Evolutionary conservation across 2,113 vertebrate genomes (phyloP), one percentile per base, ranked within the genome.

Genomic region (Ciconia boyciana): DNA sequence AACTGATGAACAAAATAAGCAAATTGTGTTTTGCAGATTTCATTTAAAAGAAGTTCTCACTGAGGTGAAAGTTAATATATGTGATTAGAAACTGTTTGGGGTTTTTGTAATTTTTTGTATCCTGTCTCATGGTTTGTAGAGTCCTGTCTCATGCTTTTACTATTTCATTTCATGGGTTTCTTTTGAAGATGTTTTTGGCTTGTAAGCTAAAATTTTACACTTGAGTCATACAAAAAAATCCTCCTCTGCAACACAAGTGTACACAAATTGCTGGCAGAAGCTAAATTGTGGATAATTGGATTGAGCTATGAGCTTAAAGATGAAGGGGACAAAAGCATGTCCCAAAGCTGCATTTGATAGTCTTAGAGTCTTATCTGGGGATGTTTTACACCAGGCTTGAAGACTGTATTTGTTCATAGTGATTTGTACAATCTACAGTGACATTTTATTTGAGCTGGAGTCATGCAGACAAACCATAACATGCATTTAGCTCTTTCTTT

Each of bases 281-380:
- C 89, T 97, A 97, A 98, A 98, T 98, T 97, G 96, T 96, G 96
- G 90, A 96, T 98, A 98, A 98, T 98, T 98, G 98, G 98, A 98
- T 98, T 98, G 97, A 97, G 92, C 90, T 94, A 90, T 94, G 94
- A 97, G 98, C 97, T 98, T 97, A 97, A 96, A 98, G 97, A 98
- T 98, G 97, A 98, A 98, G 98, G 98, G 97, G 94, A 97, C 96
- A 98, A 97, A 97, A 97, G 93, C 95, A 0, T 97, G 94, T 97
- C 97, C 97, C 95, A 97, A 94, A 98, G 97, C 98, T 94, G 75
- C 84, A 91, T 97, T 97, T 97, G 97, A 97, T 95, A 94, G 96
- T 94, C 96, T 98, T 97, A 97, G 85, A 65, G 97, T 77, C 98
- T 98, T 98, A 98, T 98, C 97, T 97, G 94, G 86, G 97, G 93